Evolutionary conservation across 2,888 invertebrate genomes (phyloP), one percentile per base, ranked within the genome.

Genomic region (Ferrisia virgata): DNA sequence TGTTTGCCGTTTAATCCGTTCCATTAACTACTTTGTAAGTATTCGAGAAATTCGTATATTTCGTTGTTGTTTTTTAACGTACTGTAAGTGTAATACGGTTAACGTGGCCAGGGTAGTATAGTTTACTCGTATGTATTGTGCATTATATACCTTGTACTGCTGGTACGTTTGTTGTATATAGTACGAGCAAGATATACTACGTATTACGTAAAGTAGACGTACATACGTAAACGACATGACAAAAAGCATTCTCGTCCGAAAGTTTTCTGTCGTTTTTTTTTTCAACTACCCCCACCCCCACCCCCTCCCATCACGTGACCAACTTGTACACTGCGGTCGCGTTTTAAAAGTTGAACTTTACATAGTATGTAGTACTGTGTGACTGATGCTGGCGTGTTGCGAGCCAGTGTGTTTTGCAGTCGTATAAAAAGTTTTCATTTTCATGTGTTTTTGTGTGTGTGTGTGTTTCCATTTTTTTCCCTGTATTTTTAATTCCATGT

Each of bases 11-110:
- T 78, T 78, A 78, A 78, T 78, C 78, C 78, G 39, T 78, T 78
- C 78, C 78, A 78, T 78, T 78, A 78, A 78, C 78, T 78, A 40
- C 78, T 78, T 78, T 78, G 78, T 78, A 78, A 78, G 78, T 78
- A 78, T 78, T 39, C 78, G 78, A 36, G 64, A 64, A 64, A 64
- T 64, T 28, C 64, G 64, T 64, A 64, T 28, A 9, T n/a, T n/a
- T n/a, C n/a, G n/a, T 64, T 64, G 22, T 5, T 28, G 28, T 64
- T 64, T 64, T 64, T 64, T 28, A 58, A 58, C 53, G 40, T 40
- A 11, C 40, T n/a, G n/a, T n/a, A n/a, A n/a, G n/a, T n/a, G n/a
- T n/a, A n/a, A n/a, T n/a, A n/a, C n/a, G n/a, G n/a, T n/a, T n/a
- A n/a, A n/a, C n/a, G n/a, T n/a, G n/a, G n/a, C n/a, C n/a, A n/a